These are phyloP conservation scores for Endomychus coccineus DNA, from an alignment of 2,888 invertebrate species.

Conservation along the genomic window DNA sequence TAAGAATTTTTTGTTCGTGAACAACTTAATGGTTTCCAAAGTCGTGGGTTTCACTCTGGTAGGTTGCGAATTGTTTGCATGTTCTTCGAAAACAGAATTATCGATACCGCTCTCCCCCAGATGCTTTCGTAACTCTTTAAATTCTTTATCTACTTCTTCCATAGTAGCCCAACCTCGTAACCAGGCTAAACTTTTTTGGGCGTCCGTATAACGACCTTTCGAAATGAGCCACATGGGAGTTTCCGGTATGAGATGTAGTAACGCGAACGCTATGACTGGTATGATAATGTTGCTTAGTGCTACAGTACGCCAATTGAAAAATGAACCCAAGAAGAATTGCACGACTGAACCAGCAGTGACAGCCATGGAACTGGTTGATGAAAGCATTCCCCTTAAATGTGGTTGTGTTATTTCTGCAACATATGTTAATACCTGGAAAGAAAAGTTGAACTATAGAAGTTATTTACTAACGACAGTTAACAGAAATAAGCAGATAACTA, in stretches of 20 bases:
- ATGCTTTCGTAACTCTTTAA: slow-evolving; percentile 44
- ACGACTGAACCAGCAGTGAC: slow-evolving; percentile 69
- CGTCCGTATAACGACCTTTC: slow-evolving; percentile 57
- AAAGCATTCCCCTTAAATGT: slow-evolving; percentile 63
- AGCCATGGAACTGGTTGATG: slow-evolving; percentile 68
- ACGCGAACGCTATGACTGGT: slow-evolving; percentile 56
- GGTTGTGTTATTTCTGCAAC: slow-evolving; percentile 80
- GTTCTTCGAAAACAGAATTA: slow-evolving; percentile 24
- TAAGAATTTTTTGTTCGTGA: slow-evolving; percentile 56
- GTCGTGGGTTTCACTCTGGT: slow-evolving; percentile 11
- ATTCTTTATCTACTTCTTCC: slow-evolving; percentile 53
- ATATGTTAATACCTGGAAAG: slow-evolving; percentile 64
- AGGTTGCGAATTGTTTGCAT: slow-evolving; percentile 2
- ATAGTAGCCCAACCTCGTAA: slow-evolving; percentile 68
- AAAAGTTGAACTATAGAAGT: slow-evolving; percentile 7
- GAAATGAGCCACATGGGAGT: slow-evolving; percentile 75
- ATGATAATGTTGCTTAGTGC: slow-evolving; percentile 60
- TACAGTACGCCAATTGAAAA: slow-evolving; percentile 64
- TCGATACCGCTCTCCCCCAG: slow-evolving; percentile 24
- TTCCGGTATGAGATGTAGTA: slow-evolving; percentile 69
- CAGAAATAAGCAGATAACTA: background rate
- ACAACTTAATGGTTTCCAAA: slow-evolving; percentile 34
- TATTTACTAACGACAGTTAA: background rate
- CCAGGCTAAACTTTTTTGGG: slow-evolving; percentile 66
- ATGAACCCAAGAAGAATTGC: slow-evolving; percentile 66